These are phyloP conservation scores for Epinephelus fuscoguttatus DNA, from an alignment of 2,113 vertebrate genomes.

Conservation along the genomic window DNA sequence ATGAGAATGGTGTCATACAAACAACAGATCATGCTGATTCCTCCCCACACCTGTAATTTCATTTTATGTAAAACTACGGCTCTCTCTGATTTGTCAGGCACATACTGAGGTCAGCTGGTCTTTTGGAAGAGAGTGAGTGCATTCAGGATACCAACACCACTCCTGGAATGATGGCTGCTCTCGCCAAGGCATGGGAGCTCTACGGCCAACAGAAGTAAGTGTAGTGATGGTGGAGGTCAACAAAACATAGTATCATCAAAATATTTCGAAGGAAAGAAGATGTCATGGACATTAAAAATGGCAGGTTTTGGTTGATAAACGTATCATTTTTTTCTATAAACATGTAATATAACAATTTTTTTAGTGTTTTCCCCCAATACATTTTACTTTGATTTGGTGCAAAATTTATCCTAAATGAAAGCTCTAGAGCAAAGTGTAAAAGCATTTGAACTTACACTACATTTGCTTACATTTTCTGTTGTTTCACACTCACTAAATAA, in stretches of 20 bases:
- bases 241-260: no score
- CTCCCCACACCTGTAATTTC: neutral
- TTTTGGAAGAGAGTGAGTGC: slow-evolving; percentile 79
- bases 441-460: neutral
- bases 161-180: slow-evolving; percentile 82
- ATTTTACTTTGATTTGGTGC: no score
- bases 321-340: no score
- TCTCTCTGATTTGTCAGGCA: slow-evolving; percentile 72
- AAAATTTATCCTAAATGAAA: no score
- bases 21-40: neutral
- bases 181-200: slow-evolving; percentile 90
- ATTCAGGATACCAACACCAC: slow-evolving; percentile 87
- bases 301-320: no score
- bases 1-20: neutral
- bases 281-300: no score
- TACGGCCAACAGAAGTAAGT: slow-evolving; percentile 73
- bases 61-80: neutral
- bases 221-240: neutral
- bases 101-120: slow-evolving; percentile 86
- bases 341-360: no score
- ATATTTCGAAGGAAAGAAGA: no score
- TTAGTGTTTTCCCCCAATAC: no score
- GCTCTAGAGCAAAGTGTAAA: neutral
- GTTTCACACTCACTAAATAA: neutral
- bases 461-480: neutral